phyloP scores from a whole-genome alignment of 2,888 invertebrate species.

The Julus scanicus region DNA sequence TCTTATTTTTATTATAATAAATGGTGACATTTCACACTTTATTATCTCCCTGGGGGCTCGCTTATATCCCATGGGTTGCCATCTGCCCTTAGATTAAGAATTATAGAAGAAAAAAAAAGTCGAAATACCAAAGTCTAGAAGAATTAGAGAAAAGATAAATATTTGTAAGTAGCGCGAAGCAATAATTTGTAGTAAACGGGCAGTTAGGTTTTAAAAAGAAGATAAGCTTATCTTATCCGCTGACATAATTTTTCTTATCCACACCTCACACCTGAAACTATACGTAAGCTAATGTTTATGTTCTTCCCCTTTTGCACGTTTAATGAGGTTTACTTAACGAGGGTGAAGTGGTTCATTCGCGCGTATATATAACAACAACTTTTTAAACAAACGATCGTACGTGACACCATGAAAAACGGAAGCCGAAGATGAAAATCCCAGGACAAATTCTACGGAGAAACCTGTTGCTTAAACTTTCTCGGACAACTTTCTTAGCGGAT shows the following conservation, averaged over 20 bases:
- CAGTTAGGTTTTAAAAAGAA: neutral
- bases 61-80: no score
- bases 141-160: neutral
- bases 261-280: neutral
- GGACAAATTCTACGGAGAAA: neutral
- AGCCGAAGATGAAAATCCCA: neutral
- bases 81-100: no score
- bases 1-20: no score
- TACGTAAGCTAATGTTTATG: neutral
- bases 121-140: no score
- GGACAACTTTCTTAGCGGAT: neutral
- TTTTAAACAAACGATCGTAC: neutral
- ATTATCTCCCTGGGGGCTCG: no score
- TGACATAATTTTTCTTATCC: neutral
- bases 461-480: neutral
- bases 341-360: neutral
- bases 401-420: neutral
- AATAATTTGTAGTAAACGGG: neutral
- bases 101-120: no score
- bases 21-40: no score
- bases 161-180: neutral
- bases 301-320: neutral
- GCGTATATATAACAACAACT: neutral
- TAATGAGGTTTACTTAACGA: neutral
- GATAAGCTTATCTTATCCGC: neutral